Evolutionary conservation across 2,113 vertebrate genomes (phyloP).

Genomic region (Oceanodroma tethys): DNA sequence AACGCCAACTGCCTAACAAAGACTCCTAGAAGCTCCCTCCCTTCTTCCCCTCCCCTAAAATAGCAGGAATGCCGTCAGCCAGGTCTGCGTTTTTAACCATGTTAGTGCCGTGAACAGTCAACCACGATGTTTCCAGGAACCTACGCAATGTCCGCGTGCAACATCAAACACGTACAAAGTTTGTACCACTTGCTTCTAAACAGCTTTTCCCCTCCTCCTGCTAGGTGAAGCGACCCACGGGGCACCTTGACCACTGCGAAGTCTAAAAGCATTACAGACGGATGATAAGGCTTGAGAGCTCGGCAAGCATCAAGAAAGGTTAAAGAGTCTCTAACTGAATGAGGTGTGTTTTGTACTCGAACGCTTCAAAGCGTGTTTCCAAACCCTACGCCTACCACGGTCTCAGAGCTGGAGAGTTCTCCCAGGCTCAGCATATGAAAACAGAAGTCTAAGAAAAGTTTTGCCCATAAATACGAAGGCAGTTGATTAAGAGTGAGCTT

Average conservation of each 20-base stretch:
- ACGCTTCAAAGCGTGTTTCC: background rate
- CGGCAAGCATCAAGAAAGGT: background rate
- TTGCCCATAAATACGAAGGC: background rate
- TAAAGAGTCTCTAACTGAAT: rapidly evolving
- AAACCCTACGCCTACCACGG: rapidly evolving
- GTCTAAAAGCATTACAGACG: rapidly evolving
- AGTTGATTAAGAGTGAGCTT: background rate
- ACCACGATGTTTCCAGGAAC: background rate
- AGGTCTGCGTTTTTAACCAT: background rate
- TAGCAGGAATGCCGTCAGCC: rapidly evolving
- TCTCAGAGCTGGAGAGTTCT: background rate
- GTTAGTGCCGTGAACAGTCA: background rate
- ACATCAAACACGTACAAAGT: rapidly evolving
- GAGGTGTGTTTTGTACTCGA: background rate
- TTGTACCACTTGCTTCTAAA: rapidly evolving
- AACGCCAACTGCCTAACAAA: background rate
- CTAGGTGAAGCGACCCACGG: background rate
- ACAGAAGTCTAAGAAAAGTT: background rate
- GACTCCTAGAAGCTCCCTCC: background rate
- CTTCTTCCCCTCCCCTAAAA: background rate
- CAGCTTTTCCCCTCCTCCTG: background rate
- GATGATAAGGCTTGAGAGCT: rapidly evolving
- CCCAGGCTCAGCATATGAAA: background rate
- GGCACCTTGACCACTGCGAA: background rate
- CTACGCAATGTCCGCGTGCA: rapidly evolving